A percentile compares a stretch with the other conserved stretches of the same genome.
Conservation (phyloP, 2,888 invertebrate genomes). For the Tetragonula carbonaria region DNA sequence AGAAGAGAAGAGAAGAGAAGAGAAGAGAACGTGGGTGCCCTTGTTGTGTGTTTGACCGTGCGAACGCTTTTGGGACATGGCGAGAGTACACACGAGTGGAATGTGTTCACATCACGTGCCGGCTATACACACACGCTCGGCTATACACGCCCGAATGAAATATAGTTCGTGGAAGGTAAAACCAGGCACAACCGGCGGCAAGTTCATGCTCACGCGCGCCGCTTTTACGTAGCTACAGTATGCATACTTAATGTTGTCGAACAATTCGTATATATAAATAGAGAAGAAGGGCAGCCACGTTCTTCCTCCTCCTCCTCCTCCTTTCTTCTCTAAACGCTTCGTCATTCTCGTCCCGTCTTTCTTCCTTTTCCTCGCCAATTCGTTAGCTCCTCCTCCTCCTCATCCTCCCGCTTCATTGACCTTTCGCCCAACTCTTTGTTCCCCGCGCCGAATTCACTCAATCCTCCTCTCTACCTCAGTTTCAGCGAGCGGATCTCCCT, state of each 20-base stretch:
- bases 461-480: no score
- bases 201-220: background rate
- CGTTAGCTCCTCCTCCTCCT: background rate
- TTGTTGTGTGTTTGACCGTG: conserved; percentile 26
- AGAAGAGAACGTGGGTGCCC: conserved; percentile 2
- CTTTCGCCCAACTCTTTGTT: background rate
- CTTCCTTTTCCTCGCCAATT: background rate
- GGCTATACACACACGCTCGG: conserved; percentile 3
- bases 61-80: conserved; percentile 54
- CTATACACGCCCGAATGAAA: conserved; percentile 54
- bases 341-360: background rate
- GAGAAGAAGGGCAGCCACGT: conserved; percentile 40
- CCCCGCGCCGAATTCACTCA: conserved; percentile 4
- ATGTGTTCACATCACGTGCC: conserved; percentile 53
- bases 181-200: conserved; percentile 8
- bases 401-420: background rate
- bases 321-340: background rate
- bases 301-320: background rate
- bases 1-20: no score
- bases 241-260: conserved; percentile 65
- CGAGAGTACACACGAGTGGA: conserved; percentile 45
- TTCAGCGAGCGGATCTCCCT: no score
- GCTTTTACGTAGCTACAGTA: conserved; percentile 39
- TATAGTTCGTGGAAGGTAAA: conserved; percentile 67
- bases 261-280: conserved; percentile 29